Evolutionary conservation across 2,113 vertebrate species (phyloP).

Genomic region (Otis tarda): DNA sequence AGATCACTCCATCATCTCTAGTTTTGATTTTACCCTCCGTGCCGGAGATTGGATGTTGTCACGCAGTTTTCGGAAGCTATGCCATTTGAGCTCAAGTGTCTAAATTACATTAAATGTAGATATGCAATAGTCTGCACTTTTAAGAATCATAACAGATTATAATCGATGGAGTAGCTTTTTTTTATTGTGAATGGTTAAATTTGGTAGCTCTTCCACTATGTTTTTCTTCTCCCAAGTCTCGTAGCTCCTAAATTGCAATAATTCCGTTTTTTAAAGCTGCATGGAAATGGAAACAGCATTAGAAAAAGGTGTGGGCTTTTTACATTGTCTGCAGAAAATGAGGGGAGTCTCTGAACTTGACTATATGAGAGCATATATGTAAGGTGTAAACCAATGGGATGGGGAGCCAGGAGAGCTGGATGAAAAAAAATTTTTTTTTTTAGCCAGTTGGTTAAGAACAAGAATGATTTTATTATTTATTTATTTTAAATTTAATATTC

Average conservation of each 20-base stretch:
- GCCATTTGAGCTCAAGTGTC: background rate
- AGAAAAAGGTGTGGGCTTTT: background rate
- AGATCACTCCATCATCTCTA: background rate
- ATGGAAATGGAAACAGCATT: background rate
- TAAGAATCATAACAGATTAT: too few relatives aligned
- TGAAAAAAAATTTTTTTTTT: background rate
- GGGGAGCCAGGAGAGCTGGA: background rate
- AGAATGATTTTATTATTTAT: background rate
- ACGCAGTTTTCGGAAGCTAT: background rate
- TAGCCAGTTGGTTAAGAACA: background rate
- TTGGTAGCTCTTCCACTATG: background rate
- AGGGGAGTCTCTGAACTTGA: background rate
- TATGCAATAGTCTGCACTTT: background rate
- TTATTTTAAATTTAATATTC: background rate
- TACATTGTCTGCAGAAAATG: background rate
- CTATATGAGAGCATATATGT: fast-evolving
- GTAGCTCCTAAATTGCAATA: background rate
- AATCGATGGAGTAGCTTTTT: background rate
- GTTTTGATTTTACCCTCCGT: background rate
- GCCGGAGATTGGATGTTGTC: background rate
- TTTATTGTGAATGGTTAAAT: background rate
- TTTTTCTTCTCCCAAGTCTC: background rate
- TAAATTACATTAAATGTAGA: background rate
- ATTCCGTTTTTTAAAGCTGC: background rate
- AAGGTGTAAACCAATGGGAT: background rate